Evolutionary conservation across 2,797 vertebrate genomes (phyloP), one percentile per base, ranked within the genome.

Genomic region (Salarias fasciatus): DNA sequence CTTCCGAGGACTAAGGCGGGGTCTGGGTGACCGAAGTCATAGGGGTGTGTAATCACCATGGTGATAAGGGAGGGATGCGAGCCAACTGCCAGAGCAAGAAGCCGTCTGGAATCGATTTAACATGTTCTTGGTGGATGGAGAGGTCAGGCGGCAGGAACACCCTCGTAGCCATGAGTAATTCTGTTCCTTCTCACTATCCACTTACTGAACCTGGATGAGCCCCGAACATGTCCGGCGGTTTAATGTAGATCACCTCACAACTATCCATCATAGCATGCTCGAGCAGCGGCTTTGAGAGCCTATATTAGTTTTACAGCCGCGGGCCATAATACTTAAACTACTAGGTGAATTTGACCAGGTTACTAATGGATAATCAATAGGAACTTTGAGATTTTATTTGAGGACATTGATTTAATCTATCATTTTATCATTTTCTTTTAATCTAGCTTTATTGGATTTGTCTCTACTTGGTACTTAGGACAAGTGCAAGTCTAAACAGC

Each of bases 11-110:
- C 45, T 31, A 36, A 63, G 81, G 72, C 67, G 77, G 63, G 70
- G 72, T 63, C 69, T 57, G 55, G 60, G 72, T 75, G 85, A 63
- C 73, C 10, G 12, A 67, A 86, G 77, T 88, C 84, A 84, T 58
- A 54, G 59, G 53, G 64, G 72, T 82, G 80, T 88, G 82, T 86
- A 86, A 89, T 89, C 84, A 79, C 83, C 77, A 83, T 77, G 82
- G 80, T 48, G 77, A 87, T 87, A 85, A 85, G 75, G 68, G 69
- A 77, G 62, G 43, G 83, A 84, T 80, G 75, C 65, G 54, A 79
- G 66, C 58, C n/a, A 44, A 72, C 66, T 84, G 70, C 79, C 79
- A 75, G 72, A 41, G 53, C 69, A 74, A 65, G 63, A 75, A 66
- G 62, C 54, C 69, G 67, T 45, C 53, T 59, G 64, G 53, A 72